A percentile compares a stretch with the other conserved stretches of the same genome.
Conservation (phyloP, 2,797 vertebrate species). For the Hyperoplus immaculatus region DNA sequence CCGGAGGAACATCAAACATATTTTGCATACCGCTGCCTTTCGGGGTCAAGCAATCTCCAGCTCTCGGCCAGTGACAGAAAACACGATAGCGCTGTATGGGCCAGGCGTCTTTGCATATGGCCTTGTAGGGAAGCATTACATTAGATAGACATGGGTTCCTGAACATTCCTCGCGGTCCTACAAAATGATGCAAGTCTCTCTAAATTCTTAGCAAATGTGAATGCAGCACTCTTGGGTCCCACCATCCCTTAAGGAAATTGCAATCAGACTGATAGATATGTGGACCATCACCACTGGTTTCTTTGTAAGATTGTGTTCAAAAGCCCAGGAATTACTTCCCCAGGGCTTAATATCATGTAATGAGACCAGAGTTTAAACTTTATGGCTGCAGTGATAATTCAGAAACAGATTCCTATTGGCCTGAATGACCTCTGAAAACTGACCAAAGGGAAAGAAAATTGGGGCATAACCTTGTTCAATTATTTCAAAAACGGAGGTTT, state of each 20-base stretch:
- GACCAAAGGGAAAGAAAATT: background rate
- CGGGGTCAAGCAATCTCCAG: conserved; percentile 76
- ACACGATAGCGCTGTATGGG: conserved; percentile 51
- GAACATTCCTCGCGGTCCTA: conserved; percentile 74
- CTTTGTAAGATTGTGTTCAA: conserved; percentile 15
- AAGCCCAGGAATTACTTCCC: conserved; percentile 15
- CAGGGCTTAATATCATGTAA: conserved; percentile 8
- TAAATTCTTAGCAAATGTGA: conserved; percentile 70
- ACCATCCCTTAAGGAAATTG: conserved; percentile 45
- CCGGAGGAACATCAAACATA: conserved; percentile 84
- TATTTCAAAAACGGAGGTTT: background rate
- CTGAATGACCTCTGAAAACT: conserved; percentile 18
- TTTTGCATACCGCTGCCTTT: conserved; percentile 82
- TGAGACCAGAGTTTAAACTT: conserved; percentile 1
- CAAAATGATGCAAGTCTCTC: conserved; percentile 71
- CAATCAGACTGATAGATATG: conserved; percentile 47
- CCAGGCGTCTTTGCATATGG: conserved; percentile 59
- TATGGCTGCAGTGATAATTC: conserved; percentile 23
- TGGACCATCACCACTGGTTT: conserved; percentile 48
- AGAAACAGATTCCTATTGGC: conserved; percentile 30
- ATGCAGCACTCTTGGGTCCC: conserved; percentile 47
- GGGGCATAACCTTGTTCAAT: background rate
- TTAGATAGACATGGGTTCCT: conserved; percentile 58
- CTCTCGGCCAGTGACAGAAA: conserved; percentile 77
- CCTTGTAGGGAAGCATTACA: conserved; percentile 85